Evolutionary conservation across 2,888 invertebrate genomes (phyloP), one percentile per base, ranked within the genome.

Genomic region (Dinocampus coccinellae): DNA sequence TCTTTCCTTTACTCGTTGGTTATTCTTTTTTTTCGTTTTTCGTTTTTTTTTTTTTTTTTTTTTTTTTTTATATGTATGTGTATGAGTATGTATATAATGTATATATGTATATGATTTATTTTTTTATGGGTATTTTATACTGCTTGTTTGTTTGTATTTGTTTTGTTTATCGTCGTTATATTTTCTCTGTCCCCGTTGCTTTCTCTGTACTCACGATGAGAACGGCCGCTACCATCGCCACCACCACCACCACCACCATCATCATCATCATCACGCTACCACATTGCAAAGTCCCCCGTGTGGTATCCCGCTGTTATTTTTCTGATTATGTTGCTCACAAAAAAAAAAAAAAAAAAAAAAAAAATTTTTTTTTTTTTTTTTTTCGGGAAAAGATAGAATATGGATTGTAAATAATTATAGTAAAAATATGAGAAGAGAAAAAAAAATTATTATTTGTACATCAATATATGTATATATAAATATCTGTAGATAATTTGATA

Each of bases 151-250:
- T 29, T 29, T 4, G 29, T 29, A 4, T 7, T 29, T 29, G 29
- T 29, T 29, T 29, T 29, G 47, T 47, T 47, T 2, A 1, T 20
- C 47, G 16, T 16, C 9, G 20, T 16, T 47, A 9, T 47, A 47
- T 47, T 53, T 24, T 20, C 57, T 69, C 34, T 26, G 20, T n/a
- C 69, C 26, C 57, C 20, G 53, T 13, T 13, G 13, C 63, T 64
- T 47, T 76, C 78, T 74, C 69, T 24, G 64, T 78, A 9, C 36
- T 36, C 9, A 36, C 11, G 36, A 36, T 36, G 9, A 36, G 36
- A n/a, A n/a, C 7, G 36, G 36, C 36, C 78, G 80, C 78, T 79
- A 78, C 80, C 78, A 79, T 77, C 76, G 75, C 72, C 73, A 70
- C 73, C 71, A 63, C 73, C 73, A n/a, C 7, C 10, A 11, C 36